Evolutionary conservation across 2,797 vertebrate species (phyloP).

Genomic region (Momotus momota): DNA sequence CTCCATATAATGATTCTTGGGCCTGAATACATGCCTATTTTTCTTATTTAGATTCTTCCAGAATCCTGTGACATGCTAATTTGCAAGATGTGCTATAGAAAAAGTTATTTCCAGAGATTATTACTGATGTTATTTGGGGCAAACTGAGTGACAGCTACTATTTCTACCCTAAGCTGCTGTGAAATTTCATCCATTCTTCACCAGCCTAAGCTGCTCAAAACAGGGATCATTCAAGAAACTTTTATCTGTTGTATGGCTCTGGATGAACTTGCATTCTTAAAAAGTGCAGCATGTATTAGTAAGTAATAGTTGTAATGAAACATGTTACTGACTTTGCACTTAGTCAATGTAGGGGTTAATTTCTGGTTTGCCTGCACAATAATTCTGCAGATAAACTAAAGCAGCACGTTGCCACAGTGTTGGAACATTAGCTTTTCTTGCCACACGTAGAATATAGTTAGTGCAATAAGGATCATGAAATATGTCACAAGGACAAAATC

Average conservation of each 20-base stretch:
- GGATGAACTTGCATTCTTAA: not conserved
- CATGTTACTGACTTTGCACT: not conserved
- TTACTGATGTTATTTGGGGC: constrained; percentile 55
- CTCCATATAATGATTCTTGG: not conserved
- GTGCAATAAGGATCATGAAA: not conserved
- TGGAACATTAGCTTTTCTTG: not conserved
- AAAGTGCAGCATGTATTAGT: not conserved
- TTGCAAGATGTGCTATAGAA: constrained; percentile 34
- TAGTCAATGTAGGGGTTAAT: not conserved
- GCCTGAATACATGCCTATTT: not conserved
- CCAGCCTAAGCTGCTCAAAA: not conserved
- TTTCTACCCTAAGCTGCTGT: constrained; percentile 41
- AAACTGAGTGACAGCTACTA: constrained; percentile 42
- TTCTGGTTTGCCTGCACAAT: not conserved
- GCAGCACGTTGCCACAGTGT: not conserved
- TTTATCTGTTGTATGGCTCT: not conserved
- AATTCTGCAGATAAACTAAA: not conserved
- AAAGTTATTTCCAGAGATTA: constrained; percentile 41
- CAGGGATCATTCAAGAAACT: not conserved
- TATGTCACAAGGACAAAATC: not conserved
- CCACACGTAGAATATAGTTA: not conserved
- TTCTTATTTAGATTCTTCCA: not conserved
- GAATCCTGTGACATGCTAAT: constrained; percentile 22
- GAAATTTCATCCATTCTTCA: constrained; percentile 36
- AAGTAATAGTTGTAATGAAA: not conserved